Evolutionary conservation across 2,797 vertebrate genomes (phyloP).

Genomic region (Sebastes dallii): DNA sequence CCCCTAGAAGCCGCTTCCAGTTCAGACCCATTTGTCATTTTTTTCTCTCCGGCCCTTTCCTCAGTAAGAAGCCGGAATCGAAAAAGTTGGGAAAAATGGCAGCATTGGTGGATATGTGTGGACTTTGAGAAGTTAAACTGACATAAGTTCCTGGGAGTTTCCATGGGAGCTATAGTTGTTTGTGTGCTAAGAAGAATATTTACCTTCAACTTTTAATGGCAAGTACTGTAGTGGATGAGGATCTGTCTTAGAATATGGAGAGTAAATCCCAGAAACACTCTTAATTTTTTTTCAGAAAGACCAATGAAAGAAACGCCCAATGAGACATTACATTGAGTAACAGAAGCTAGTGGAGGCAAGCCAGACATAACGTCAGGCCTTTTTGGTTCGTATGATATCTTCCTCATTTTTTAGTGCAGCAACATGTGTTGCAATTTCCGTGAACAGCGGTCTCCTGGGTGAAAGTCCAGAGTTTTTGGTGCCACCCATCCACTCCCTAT

Average conservation of each 20-base stretch:
- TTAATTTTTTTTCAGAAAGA: background rate
- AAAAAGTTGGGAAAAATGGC: background rate
- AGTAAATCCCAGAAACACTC: background rate
- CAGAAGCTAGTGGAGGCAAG: background rate
- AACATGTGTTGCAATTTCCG: background rate
- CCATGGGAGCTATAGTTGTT: background rate
- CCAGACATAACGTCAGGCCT: background rate
- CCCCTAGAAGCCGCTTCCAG: slow-evolving; percentile 11
- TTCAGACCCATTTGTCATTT: slow-evolving; percentile 64
- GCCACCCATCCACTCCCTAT: too few relatives aligned
- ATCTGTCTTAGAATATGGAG: background rate
- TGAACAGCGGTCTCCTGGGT: too few relatives aligned
- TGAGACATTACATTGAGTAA: background rate
- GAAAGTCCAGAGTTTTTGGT: too few relatives aligned
- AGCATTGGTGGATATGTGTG: background rate
- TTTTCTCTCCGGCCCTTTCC: background rate
- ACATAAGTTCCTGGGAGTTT: background rate
- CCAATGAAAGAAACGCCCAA: background rate
- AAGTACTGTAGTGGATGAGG: background rate
- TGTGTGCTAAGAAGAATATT: background rate
- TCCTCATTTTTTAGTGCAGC: background rate
- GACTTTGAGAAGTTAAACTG: background rate
- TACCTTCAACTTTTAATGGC: background rate
- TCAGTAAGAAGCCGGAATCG: background rate
- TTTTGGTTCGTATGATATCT: background rate